These are phyloP conservation scores for Eupithecia subumbrata DNA, from an alignment of 2,888 invertebrate species.

Conservation along the genomic window DNA sequence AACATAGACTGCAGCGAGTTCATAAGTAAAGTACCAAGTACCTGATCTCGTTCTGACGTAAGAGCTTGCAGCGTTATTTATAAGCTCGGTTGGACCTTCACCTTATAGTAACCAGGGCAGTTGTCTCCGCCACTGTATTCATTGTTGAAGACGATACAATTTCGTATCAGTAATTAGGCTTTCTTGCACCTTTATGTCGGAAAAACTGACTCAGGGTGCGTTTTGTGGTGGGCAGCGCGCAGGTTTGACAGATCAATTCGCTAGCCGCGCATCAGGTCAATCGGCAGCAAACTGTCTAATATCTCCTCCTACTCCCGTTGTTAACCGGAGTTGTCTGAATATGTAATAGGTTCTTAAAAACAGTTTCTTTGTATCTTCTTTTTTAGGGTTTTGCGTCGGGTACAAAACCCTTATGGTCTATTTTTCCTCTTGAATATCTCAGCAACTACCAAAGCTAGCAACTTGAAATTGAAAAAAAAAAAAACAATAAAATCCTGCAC, in stretches of 20 bases:
- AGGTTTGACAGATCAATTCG: no score
- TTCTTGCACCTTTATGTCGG: background rate
- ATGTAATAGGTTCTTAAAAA: background rate
- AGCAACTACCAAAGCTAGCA: no score
- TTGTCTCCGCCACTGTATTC: slow-evolving; percentile 42
- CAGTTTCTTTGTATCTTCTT: background rate
- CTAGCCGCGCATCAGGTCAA: background rate
- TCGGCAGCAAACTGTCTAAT: background rate
- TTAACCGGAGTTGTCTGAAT: background rate
- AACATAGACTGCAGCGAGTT: background rate
- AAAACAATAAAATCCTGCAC: no score
- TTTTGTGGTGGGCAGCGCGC: background rate
- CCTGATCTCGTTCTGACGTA: slow-evolving; percentile 41
- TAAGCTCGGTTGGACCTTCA: slow-evolving; percentile 57
- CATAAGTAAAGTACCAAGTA: slow-evolving; percentile 29
- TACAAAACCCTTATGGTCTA: no score
- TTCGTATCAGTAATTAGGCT: background rate
- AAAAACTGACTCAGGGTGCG: background rate
- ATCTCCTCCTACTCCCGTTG: background rate
- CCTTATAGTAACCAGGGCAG: slow-evolving; percentile 66
- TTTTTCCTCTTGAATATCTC: no score
- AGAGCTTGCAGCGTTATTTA: slow-evolving; percentile 47
- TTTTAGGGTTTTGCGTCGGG: background rate
- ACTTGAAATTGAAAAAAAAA: no score
- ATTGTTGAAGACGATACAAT: slow-evolving; percentile 29